Conservation (phyloP, 2,113 vertebrate species). For the Platanista minor region DNA sequence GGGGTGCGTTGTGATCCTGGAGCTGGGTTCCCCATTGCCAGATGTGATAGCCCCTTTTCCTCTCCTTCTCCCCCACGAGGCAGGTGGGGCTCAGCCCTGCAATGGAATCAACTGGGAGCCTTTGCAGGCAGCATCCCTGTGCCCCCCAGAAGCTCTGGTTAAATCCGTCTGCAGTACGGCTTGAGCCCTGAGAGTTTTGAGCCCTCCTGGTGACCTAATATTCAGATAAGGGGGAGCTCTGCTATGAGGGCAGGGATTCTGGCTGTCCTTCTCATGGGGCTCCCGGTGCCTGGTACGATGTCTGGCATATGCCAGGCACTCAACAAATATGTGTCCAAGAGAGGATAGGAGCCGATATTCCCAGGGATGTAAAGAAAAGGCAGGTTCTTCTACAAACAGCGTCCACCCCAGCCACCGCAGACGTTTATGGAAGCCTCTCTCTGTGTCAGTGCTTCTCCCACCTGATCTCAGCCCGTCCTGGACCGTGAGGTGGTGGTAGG, state of each 20-base stretch:
- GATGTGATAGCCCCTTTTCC: background rate
- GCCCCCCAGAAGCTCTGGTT: background rate
- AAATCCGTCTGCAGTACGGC: fast-evolving
- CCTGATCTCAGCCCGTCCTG: fast-evolving
- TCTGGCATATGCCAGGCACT: fast-evolving
- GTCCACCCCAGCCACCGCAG: fast-evolving
- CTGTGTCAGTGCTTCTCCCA: background rate
- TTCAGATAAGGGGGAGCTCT: background rate
- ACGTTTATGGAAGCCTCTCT: fast-evolving
- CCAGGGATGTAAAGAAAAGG: background rate
- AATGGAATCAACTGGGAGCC: background rate
- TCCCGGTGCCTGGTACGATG: fast-evolving
- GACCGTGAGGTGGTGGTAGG: fast-evolving
- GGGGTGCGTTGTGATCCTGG: background rate
- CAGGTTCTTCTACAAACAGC: no score
- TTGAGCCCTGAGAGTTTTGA: background rate
- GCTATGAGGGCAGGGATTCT: background rate
- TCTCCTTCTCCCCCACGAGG: fast-evolving
- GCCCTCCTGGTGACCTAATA: fast-evolving
- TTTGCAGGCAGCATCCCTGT: fast-evolving
- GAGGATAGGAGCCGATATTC: fast-evolving
- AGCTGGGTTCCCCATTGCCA: fast-evolving
- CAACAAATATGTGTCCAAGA: no score
- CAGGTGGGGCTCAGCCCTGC: background rate
- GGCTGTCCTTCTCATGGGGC: background rate